A percentile compares a stretch with the other conserved stretches of the same genome.
These are phyloP conservation scores for Rattus rattus DNA, from an alignment of 2,113 vertebrate species.

Conservation along the genomic window DNA sequence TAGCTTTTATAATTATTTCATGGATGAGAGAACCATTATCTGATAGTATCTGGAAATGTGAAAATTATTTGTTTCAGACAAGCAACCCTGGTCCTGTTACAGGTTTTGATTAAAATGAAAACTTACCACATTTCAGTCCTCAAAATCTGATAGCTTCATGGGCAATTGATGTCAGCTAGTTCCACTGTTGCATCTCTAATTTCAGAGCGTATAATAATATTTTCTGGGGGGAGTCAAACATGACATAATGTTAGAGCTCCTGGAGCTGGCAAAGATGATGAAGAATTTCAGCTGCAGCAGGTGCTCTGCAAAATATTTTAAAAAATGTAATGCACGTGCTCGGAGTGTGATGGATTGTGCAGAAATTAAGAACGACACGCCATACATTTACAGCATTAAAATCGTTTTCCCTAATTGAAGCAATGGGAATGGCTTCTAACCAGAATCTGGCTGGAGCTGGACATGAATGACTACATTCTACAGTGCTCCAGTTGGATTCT, in stretches of 20 bases:
- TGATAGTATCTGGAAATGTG: constrained; percentile 79
- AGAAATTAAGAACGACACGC: constrained; percentile 83
- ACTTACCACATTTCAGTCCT: constrained; percentile 75
- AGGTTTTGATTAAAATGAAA: constrained; percentile 83
- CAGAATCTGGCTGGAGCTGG: constrained; percentile 64
- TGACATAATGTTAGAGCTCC: constrained; percentile 74
- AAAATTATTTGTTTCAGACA: constrained; percentile 73
- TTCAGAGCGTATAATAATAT: constrained; percentile 79
- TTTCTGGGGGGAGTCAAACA: constrained; percentile 75
- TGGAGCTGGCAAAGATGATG: constrained; percentile 76
- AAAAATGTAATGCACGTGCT: constrained; percentile 75
- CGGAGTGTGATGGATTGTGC: constrained; percentile 76
- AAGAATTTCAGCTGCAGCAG: constrained; percentile 82
- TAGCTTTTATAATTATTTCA: constrained; percentile 88
- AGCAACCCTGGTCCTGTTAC: constrained; percentile 72
- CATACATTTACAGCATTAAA: constrained; percentile 77
- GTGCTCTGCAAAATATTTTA: constrained; percentile 83
- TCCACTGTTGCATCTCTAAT: constrained; percentile 66
- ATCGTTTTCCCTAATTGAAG: constrained; percentile 82
- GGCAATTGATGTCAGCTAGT: constrained; percentile 79
- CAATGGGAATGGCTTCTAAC: constrained; percentile 66
- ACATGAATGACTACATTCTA: constrained; percentile 56
- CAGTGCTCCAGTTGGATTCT: constrained; percentile 60
- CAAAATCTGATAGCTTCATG: constrained; percentile 72
- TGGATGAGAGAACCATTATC: constrained; percentile 84